Percentiles rank a stretch among this genome's conserved stretches.
These are phyloP conservation scores for Drosophila limbata DNA, from an alignment of 2,888 invertebrate species.

Conservation along the genomic window DNA sequence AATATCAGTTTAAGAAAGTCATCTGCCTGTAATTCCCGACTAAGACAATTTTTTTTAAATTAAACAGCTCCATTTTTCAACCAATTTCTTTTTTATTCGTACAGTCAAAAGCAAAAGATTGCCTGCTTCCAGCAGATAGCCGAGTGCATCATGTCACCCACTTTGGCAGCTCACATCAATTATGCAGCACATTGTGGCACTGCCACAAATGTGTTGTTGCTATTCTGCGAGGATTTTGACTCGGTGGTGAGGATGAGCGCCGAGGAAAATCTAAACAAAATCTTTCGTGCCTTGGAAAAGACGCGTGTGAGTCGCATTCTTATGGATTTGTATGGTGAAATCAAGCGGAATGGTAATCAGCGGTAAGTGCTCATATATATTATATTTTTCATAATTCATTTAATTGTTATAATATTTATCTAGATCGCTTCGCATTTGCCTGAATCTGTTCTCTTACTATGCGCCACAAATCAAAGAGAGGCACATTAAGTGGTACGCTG, in stretches of 20 bases:
- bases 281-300: slow-evolving; percentile 90
- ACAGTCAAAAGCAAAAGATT: slow-evolving; percentile 90
- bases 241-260: slow-evolving; percentile 92
- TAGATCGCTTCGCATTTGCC: slow-evolving; percentile 91
- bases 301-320: slow-evolving; percentile 90
- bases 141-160: slow-evolving; percentile 88
- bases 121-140: slow-evolving; percentile 90
- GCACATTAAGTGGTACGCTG: slow-evolving; percentile 92
- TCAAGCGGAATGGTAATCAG: slow-evolving; percentile 90
- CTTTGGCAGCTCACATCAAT: slow-evolving; percentile 86
- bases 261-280: slow-evolving; percentile 92
- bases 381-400: not conserved
- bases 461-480: slow-evolving; percentile 91
- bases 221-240: slow-evolving; percentile 91
- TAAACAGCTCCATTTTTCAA: no score
- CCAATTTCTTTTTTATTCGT: not conserved
- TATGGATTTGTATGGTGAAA: slow-evolving; percentile 93
- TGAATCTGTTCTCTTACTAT: slow-evolving; percentile 91
- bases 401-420: slow-evolving; percentile 21
- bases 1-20: no score
- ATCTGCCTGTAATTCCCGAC: no score
- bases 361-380: slow-evolving; percentile 63
- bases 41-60: no score
- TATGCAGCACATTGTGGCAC: slow-evolving; percentile 89
- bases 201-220: slow-evolving; percentile 90